Conservation (phyloP, 2,797 vertebrate species). For the Eulemur rubriventer region DNA sequence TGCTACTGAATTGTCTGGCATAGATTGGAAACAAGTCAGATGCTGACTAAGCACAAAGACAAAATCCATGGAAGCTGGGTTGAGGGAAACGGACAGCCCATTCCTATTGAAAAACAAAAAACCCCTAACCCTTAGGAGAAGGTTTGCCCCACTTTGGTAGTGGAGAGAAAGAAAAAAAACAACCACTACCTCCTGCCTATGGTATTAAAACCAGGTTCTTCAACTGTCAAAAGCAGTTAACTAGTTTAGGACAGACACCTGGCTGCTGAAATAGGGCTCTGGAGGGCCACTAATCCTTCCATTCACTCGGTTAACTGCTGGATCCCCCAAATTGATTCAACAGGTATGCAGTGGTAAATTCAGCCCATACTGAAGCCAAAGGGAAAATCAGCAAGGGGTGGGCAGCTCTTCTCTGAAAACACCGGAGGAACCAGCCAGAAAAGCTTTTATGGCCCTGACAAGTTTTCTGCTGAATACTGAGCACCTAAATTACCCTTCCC, state of each 20-base stretch:
- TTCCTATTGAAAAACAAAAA: constrained; percentile 67
- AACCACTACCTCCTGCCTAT: neutral
- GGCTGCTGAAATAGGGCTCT: constrained; percentile 55
- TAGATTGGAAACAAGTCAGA: constrained; percentile 75
- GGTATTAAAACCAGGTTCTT: constrained; percentile 69
- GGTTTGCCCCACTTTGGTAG: constrained; percentile 57
- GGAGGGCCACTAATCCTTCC: constrained; percentile 64
- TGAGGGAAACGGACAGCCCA: constrained; percentile 55
- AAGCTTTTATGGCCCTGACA: constrained; percentile 78
- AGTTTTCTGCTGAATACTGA: constrained; percentile 78
- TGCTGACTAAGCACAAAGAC: constrained; percentile 78
- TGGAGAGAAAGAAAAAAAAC: neutral
- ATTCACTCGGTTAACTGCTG: constrained; percentile 73
- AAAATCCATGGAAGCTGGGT: neutral
- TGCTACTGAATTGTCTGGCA: constrained; percentile 67
- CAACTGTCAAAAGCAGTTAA: constrained; percentile 62
- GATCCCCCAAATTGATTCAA: constrained; percentile 75
- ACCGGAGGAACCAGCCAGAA: constrained; percentile 71
- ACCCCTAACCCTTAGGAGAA: constrained; percentile 60
- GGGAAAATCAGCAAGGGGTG: constrained; percentile 62
- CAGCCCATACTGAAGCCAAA: constrained; percentile 71
- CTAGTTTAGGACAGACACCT: constrained; percentile 68
- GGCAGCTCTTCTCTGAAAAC: constrained; percentile 64
- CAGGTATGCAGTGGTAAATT: constrained; percentile 72
- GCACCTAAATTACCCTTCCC: constrained; percentile 79